Conservation (phyloP, 2,113 vertebrate species). For the Monopterus albus region DNA sequence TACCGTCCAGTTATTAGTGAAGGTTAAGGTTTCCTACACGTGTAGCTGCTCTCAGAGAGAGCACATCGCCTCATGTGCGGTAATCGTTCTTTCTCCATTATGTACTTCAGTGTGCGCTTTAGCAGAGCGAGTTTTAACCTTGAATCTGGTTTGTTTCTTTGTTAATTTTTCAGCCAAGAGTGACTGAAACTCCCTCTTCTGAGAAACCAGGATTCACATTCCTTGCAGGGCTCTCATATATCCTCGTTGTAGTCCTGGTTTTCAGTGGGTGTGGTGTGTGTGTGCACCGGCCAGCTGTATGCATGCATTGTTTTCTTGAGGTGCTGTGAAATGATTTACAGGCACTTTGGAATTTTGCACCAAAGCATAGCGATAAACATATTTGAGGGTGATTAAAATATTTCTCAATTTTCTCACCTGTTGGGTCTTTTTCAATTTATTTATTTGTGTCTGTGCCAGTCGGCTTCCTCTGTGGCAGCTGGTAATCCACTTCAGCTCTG, state of each 20-base stretch:
- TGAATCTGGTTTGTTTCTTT: slow-evolving; percentile 42
- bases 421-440: slow-evolving; percentile 1
- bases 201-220: slow-evolving; percentile 21
- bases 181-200: slow-evolving; percentile 49
- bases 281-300: not conserved
- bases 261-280: slow-evolving; percentile 33
- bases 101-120: slow-evolving; percentile 30
- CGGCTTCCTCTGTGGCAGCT: slow-evolving; percentile 51
- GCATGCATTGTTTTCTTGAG: slow-evolving; percentile 24
- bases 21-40: slow-evolving; percentile 35
- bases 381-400: slow-evolving; percentile 11
- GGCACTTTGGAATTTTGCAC: slow-evolving; percentile 8
- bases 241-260: slow-evolving; percentile 43
- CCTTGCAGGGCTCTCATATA: slow-evolving; percentile 42
- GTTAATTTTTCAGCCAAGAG: slow-evolving; percentile 28
- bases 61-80: slow-evolving; percentile 25
- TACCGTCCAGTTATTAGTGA: slow-evolving; percentile 31
- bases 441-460: slow-evolving; percentile 38
- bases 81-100: slow-evolving; percentile 17
- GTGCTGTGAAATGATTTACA: slow-evolving; percentile 37
- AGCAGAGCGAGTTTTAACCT: slow-evolving; percentile 24
- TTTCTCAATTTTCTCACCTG: slow-evolving; percentile 27
- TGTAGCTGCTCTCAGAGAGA: slow-evolving; percentile 21
- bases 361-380: not conserved
- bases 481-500: slow-evolving; percentile 44